phyloP scores from a whole-genome alignment of 1,140 invertebrate genomes.

The Anagrus nilaparvatae region DNA sequence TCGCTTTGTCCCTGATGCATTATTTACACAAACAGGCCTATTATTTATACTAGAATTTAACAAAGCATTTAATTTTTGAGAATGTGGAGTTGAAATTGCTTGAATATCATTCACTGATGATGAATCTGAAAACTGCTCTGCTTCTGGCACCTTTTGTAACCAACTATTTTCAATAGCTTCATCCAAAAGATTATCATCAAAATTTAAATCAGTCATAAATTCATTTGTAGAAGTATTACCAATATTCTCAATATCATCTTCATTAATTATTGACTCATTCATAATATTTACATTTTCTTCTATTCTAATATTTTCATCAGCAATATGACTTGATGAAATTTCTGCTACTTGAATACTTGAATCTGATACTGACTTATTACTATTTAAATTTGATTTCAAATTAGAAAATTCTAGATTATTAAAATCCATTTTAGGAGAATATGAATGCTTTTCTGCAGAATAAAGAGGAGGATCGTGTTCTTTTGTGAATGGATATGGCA shows the following conservation, averaged over 20 bases:
- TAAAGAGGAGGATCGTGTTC: neutral
- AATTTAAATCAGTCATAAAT: neutral
- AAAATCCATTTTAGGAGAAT: conserved; percentile 6
- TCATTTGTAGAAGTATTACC: neutral
- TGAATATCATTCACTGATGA: too few species aligned
- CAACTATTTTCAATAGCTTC: conserved; percentile 1
- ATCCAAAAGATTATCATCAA: neutral
- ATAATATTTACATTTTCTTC: neutral
- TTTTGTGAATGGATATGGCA: too few species aligned
- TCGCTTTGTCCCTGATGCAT: neutral
- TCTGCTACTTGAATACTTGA: conserved; percentile 33
- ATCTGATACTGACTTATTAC: neutral
- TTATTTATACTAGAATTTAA: neutral
- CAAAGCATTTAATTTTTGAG: too few species aligned
- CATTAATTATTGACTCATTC: neutral
- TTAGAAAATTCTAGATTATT: neutral
- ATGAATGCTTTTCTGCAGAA: conserved; percentile 12
- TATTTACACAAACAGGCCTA: too few species aligned
- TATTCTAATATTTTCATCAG: conserved; percentile 16
- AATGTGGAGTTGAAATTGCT: too few species aligned
- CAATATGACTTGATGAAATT: conserved; percentile 30
- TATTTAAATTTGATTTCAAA: neutral
- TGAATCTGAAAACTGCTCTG: conserved; percentile 9
- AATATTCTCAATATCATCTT: conserved; percentile 5
- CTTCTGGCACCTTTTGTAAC: conserved; percentile 10